Base-by-base conservation (phyloP, 2,113 vertebrate genomes). In the Prionailurus viverrinus region DNA sequence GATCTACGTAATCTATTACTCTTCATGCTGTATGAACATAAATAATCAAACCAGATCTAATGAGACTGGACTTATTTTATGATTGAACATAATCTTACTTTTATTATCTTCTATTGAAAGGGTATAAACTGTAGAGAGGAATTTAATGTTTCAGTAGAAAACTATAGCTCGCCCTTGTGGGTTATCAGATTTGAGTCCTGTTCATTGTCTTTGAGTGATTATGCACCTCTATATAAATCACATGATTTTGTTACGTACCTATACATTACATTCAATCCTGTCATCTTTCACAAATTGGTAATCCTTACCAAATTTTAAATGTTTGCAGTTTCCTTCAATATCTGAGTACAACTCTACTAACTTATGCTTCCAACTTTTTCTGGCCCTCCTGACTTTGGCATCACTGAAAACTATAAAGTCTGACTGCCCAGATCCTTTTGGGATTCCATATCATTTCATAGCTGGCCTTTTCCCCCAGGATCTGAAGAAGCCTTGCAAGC, bases 41-140 rank as follows among this genome's bases (percentile, higher is more conserved):
- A 76, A 93, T 73, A 82, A 81, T 94, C 29, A 69, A 90, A 61
- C n/a, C 61, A 85, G 73, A 90, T 85, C 14, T 90, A 90, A 86
- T 13, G 36, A 73, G 15, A 90, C 19, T 13, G 53, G 8, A 63
- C 33, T 85, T 87, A 86, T n/a, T 78, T 73, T 86, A 4, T 82
- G 81, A 82, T n/a, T 55, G 80, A 61, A 7, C n/a, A 94, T 74
- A 87, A 76, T 82, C 36, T 93, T 79, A 74, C 10, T 41, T 66
- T 91, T 74, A 91, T 71, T 55, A 66, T 55, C 36, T 95, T 74
- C 55, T 23, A 95, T 69, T 63, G 45, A 90, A 93, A 85, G 12
- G 58, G 15, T 11, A 39, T 66, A 36, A 10, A 87, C 33, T 45
- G 5, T 51, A 29, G 63, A 71, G 33, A 74, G 66, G 69, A 41